Evolutionary conservation across 2,797 vertebrate species (phyloP), one percentile per base, ranked within the genome.

Genomic region (Semaprochilodus insignis): DNA sequence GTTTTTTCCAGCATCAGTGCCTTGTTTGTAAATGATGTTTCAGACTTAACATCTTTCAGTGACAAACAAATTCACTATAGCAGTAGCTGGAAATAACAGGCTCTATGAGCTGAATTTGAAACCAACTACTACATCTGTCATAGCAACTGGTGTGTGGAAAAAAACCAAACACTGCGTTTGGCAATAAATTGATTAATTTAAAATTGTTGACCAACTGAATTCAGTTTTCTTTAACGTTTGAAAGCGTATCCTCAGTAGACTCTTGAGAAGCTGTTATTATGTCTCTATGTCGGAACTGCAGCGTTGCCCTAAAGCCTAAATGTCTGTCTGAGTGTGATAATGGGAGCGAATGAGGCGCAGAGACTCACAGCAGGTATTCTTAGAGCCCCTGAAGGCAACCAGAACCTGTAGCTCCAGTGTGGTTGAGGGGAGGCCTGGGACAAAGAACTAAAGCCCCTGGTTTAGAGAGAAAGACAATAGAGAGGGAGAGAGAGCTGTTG

Each of bases 371-470:
- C 63, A 66, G 63, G 63, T 66, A 25, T 19, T 44, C 67, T n/a
- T 3, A 51, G 36, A 70, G 67, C 67, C 27, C 23, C 48, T 73
- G 25, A 73, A 48, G 48, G 48, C 70, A 54, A 73, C 48, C 23
- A 54, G 48, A 73, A 73, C 70, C 70, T 73, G 70, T 73, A 54
- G 25, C 15, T 51, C 48, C 70, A 4, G 70, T n/a, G 36, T 17
- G 54, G 34, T 36, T 10, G n/a, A 1, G 57, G 36, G 17, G 55
- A 40, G 51, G 27, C 25, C 54, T 62, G 21, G 10, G 23, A 27
- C 23, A 63, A 27, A 57, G 59, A 63, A 57, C 59, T 72, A 54
- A 51, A 51, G 51, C 65, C 63, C 40, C 23, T 27, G 62, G n/a
- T 34, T 71, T 25, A 27, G 31, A 59, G 34, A 65, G 72, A 54